Evolutionary conservation across 2,797 vertebrate species (phyloP).

Genomic region (Chanos chanos): DNA sequence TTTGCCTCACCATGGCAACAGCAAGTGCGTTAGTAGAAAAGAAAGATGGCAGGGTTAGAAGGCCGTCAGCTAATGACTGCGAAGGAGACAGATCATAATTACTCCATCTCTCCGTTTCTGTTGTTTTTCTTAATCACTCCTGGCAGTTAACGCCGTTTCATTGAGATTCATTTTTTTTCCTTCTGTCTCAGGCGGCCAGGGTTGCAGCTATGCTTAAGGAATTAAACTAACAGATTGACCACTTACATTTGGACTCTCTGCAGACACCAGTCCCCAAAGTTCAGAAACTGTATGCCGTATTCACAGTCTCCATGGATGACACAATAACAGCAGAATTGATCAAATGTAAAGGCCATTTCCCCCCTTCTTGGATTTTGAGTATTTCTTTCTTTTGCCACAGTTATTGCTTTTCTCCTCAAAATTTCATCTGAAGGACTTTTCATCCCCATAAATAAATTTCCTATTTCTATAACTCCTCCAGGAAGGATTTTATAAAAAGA

Average conservation of each 20-base stretch:
- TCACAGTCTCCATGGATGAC: not conserved
- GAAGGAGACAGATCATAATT: conserved; percentile 45
- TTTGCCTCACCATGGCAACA: conserved; percentile 40
- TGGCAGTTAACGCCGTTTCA: conserved; percentile 34
- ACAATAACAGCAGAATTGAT: not conserved
- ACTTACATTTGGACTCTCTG: not conserved
- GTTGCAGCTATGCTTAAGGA: conserved; percentile 14
- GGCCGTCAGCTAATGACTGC: conserved; percentile 34
- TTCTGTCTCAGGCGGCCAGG: not conserved
- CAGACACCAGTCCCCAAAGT: not conserved
- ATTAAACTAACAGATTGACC: not conserved
- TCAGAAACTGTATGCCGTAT: not conserved
- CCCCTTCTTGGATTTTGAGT: not conserved
- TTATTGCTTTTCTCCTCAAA: conserved; percentile 24
- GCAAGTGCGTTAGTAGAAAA: conserved; percentile 21
- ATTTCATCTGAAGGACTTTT: conserved; percentile 23
- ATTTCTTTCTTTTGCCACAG: not conserved
- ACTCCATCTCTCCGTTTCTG: conserved; percentile 38
- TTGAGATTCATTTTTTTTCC: conserved; percentile 33
- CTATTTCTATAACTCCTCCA: not conserved
- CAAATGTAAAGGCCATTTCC: not conserved
- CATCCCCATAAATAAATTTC: conserved; percentile 12
- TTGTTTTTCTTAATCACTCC: conserved; percentile 43
- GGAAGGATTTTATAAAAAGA: conserved; percentile 34
- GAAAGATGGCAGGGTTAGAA: conserved; percentile 38